Evolutionary conservation across 2,797 vertebrate species (phyloP).

Genomic region (Peromyscus melanophrys): DNA sequence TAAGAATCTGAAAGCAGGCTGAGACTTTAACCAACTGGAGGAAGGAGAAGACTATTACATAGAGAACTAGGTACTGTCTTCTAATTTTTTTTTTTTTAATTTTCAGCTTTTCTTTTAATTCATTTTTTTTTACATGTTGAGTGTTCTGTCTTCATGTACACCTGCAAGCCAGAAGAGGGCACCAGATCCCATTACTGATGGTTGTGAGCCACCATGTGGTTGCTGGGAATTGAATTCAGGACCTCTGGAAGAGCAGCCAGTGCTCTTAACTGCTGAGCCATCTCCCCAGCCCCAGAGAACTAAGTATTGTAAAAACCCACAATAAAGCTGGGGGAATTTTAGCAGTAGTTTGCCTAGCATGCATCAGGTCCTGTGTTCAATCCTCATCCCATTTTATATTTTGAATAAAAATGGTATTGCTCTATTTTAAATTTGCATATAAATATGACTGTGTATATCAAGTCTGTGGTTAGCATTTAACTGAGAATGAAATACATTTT

Average conservation of each 20-base stretch:
- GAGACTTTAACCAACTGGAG: conserved; percentile 2
- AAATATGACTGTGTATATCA: conserved; percentile 36
- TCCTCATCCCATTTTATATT: conserved; percentile 9
- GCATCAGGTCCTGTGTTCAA: neutral
- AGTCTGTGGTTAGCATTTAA: conserved; percentile 22
- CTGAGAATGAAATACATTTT: conserved; percentile 46
- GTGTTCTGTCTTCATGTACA: neutral
- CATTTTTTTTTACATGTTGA: neutral
- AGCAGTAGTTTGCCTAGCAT: neutral
- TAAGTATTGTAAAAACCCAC: neutral
- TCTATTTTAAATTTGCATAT: conserved; percentile 59
- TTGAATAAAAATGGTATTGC: conserved; percentile 47
- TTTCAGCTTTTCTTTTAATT: neutral
- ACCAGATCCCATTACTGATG: neutral
- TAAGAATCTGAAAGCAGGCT: conserved; percentile 4
- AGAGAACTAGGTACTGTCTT: neutral
- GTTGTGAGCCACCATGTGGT: neutral
- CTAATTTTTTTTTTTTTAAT: neutral
- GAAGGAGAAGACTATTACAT: neutral
- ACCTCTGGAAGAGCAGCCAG: neutral
- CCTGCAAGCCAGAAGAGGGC: neutral
- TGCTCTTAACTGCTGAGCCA: neutral
- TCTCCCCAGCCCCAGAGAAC: neutral
- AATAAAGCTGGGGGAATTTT: neutral
- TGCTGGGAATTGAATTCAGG: neutral